Base-by-base conservation (phyloP, 2,797 vertebrate genomes). In the Galaxias olidus region DNA sequence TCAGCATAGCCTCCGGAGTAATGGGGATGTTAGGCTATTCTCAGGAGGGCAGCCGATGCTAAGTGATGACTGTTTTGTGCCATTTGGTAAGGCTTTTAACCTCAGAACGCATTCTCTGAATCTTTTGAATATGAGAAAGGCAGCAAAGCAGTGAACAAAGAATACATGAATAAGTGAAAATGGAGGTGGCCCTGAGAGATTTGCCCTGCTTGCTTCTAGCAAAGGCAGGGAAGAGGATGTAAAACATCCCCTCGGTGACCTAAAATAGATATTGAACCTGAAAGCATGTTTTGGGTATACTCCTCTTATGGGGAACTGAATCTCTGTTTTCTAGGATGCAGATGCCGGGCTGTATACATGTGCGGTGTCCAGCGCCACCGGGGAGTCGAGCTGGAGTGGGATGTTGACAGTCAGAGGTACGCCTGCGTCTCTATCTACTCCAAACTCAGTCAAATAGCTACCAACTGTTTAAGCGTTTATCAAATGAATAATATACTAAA, bases 331-430 rank as follows among this genome's bases (percentile, higher is more conserved):
- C 2, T 52, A 99, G 97, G 92, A 95, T 75, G 76, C 70, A 0
- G 94, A 99, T 81, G 91, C 93, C 0, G 97, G 97, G 65, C 85
- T 88, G 78, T 99, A 98, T 17, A 93, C 92, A 61, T 99, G 97
- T 0, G 80, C 95, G 12, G 94, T 92, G 59, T 92, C 90, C 79
- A 96, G 93, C 70, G 72, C 87, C 8, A 89, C 52, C 0, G 96
- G 97, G 0, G 93, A 98, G 86, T 92, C 92, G 0, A 92, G 78
- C 52, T 98, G 96, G 96, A 93, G 90, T 15, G 91, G 93, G 66
- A 90, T 88, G 78, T 74, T 98, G 78, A 89, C 91, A 73, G 92
- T 95, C 74, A 93, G 87, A 91, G 96, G 97, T 93, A 83, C 75
- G 19, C 61, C 45, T 44, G 14, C 47, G 13, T 69, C 48, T 18